A percentile compares a stretch with the other conserved stretches of the same genome.
Conservation (phyloP, 1,140 invertebrate genomes). For the Phortica variegata region DNA sequence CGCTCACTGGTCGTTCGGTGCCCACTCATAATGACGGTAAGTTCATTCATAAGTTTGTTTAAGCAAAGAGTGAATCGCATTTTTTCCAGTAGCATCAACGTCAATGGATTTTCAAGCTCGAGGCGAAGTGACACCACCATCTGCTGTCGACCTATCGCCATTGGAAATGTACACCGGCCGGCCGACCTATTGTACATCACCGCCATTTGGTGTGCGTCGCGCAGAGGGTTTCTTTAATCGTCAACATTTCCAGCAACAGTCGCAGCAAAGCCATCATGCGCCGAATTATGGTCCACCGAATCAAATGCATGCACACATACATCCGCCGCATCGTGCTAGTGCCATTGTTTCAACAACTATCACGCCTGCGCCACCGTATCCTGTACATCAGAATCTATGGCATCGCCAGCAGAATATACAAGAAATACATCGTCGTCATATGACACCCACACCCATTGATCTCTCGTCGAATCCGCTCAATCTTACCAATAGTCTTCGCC, state of each 20-base stretch:
- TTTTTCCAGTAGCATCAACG: conserved; percentile 3
- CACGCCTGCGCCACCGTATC: conserved; percentile 64
- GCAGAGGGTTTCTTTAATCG: conserved; percentile 42
- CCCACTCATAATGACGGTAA: conserved; percentile 6
- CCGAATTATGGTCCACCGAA: conserved; percentile 22
- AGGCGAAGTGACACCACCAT: conserved; percentile 3
- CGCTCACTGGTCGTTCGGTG: conserved; percentile 17
- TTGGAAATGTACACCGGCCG: conserved; percentile 44
- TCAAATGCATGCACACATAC: conserved; percentile 46
- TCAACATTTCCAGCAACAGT: conserved; percentile 46
- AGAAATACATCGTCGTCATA: conserved; percentile 52
- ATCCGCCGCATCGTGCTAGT: conserved; percentile 38
- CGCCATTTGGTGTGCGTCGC: conserved; percentile 33
- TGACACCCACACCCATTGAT: conserved; percentile 53
- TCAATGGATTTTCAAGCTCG: too few species aligned
- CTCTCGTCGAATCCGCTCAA: conserved; percentile 46
- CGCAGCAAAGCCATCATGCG: conserved; percentile 48
- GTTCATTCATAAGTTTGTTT: too few species aligned
- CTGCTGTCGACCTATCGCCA: conserved; percentile 36
- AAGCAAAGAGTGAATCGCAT: too few species aligned
- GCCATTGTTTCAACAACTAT: conserved; percentile 39
- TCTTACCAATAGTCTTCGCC: conserved; percentile 38
- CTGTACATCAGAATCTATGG: conserved; percentile 73
- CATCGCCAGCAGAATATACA: conserved; percentile 71
- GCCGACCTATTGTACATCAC: conserved; percentile 37